Evolutionary conservation across 2,113 vertebrate species (phyloP), one percentile per base, ranked within the genome.

Genomic region (Aldabrachelys gigantea): DNA sequence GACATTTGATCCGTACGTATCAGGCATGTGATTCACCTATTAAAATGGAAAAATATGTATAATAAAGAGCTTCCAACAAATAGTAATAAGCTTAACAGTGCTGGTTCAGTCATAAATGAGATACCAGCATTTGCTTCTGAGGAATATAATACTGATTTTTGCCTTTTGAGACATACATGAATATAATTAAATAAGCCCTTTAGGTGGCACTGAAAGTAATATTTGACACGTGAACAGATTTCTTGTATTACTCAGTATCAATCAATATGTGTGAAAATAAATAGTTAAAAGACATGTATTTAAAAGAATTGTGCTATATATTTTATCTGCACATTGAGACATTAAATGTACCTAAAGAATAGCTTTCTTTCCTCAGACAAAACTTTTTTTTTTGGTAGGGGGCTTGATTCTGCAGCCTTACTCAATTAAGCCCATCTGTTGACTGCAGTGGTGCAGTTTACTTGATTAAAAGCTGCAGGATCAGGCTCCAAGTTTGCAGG

Each of bases 1-100:
- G 91, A 89, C 50, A 94, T 84, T 95, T 94, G 88, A 96, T 96
- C 94, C 84, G 91, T 95, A 97, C 97, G 88, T 88, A 97, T 95
- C 89, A 94, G 90, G 85, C 79, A 92, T 96, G 29, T 89, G 91
- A 97, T 89, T 95, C 49, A 94, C 94, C 82, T 92, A 79, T 94
- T 96, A 93, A 97, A 97, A 93, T 96, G 88, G 94, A 79, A 85
- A 91, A 96, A 72, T 91, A n/a, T 52, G 49, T 93, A 89, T 52
- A 90, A 93, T 80, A 52, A 78, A 47, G 76, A 87, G 27, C 84
- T 83, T 85, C 93, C 62, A 88, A 50, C 50, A 50, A 62, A 57
- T 88, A 47, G n/a, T 82, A 80, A 57, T 59, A 95, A 97, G 53
- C 3, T 87, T 85, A 91, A 80, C 17, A 84, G 10, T 91, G 50